Conservation (phyloP, 1,140 invertebrate genomes). For the Euschistus heros region DNA sequence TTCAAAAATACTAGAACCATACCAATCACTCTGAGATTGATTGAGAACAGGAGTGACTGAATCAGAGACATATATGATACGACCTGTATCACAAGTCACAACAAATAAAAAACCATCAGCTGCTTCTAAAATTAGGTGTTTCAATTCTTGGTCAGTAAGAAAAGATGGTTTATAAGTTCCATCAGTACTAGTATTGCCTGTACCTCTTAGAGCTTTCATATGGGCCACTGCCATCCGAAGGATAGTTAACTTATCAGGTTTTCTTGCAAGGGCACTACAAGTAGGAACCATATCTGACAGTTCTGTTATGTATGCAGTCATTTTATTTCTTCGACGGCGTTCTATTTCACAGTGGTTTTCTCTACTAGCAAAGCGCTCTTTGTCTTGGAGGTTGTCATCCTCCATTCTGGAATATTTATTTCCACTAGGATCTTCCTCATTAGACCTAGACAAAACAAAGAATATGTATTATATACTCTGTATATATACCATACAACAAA, state of each 20-base stretch:
- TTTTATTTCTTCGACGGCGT: conserved; percentile 93
- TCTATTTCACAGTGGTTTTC: conserved; percentile 99
- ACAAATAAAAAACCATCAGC: conserved; percentile 99
- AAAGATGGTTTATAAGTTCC: conserved; percentile 97
- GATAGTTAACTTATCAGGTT: conserved; percentile 98
- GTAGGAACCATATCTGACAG: conserved; percentile 99
- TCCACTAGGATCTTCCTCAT: conserved; percentile 72
- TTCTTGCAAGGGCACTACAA: conserved; percentile 89
- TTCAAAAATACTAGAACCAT: conserved; percentile 87
- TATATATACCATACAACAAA: too few species aligned
- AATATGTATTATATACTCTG: neutral
- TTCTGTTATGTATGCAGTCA: conserved; percentile 99
- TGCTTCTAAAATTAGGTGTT: conserved; percentile 96
- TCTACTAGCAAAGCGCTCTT: conserved; percentile 89
- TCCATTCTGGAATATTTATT: conserved; percentile 78
- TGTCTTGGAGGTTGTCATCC: conserved; percentile 86
- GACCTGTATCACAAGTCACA: conserved; percentile 91
- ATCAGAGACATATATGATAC: conserved; percentile 97
- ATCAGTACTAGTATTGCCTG: conserved; percentile 86
- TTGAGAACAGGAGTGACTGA: conserved; percentile 96
- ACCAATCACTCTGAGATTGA: conserved; percentile 94
- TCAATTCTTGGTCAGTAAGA: conserved; percentile 96
- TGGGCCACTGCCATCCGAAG: conserved; percentile 98
- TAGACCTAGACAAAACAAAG: conserved; percentile 41
- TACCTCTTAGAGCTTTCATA: conserved; percentile 94